A percentile compares a stretch with the other conserved stretches of the same genome.
Evolutionary conservation across 2,797 vertebrate species (phyloP).

Genomic region (Apodemus agrarius): DNA sequence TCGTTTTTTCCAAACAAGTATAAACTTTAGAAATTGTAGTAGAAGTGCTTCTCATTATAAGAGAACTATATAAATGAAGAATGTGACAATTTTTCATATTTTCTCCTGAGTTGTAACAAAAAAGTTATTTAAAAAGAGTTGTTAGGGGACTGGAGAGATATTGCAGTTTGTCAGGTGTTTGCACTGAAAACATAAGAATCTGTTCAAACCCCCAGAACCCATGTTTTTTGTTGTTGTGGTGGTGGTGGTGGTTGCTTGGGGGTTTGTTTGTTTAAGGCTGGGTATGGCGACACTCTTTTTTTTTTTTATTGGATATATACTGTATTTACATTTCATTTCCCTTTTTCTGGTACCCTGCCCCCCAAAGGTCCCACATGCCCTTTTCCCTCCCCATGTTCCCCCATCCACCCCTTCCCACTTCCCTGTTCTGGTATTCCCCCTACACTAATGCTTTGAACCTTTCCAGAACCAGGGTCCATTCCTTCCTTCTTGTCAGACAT

Average conservation of each 20-base stretch:
- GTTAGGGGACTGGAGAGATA: neutral
- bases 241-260: neutral
- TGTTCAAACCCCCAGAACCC: neutral
- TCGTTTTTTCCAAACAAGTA: slow-evolving; percentile 31
- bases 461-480: no score
- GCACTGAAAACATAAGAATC: neutral
- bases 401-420: no score
- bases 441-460: no score
- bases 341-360: no score
- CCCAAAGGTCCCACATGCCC: no score
- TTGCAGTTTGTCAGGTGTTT: neutral
- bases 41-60: slow-evolving; percentile 14
- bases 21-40: slow-evolving; percentile 3
- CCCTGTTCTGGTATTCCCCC: no score
- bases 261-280: neutral
- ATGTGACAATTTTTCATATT: slow-evolving; percentile 48
- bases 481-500: no score
- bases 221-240: neutral
- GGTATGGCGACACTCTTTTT: neutral
- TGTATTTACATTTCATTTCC: no score
- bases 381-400: no score
- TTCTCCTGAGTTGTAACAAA: neutral
- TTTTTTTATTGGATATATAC: no score
- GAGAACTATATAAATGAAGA: slow-evolving; percentile 43
- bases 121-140: slow-evolving; percentile 38